Conservation (phyloP, 1,140 invertebrate species). For the Brachionus plicatilis region DNA sequence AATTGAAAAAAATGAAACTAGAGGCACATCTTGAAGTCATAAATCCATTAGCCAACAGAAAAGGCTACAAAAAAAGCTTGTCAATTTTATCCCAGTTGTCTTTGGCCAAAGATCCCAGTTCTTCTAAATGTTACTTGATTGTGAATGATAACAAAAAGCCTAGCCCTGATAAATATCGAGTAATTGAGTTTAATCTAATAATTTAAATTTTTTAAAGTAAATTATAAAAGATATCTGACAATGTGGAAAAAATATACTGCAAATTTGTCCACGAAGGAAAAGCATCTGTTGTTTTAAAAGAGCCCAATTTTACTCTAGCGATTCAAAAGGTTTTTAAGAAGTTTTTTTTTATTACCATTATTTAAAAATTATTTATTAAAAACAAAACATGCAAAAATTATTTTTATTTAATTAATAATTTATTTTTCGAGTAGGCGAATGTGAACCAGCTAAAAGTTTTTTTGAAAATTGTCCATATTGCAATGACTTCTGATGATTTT, state of each 20-base stretch:
- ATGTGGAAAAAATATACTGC: conserved; percentile 34
- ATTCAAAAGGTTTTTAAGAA: conserved; percentile 15
- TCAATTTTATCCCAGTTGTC: conserved; percentile 17
- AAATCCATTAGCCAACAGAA: conserved; percentile 3
- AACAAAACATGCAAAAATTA: not conserved
- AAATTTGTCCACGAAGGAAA: conserved; percentile 36
- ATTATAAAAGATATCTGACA: not conserved
- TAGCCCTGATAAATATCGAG: conserved; percentile 19
- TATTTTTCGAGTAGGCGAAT: conserved; percentile 9
- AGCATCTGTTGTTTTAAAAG: conserved; percentile 25
- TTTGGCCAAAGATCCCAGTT: not conserved
- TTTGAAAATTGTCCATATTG: conserved; percentile 36
- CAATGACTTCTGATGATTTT: not conserved
- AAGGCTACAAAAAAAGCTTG: not conserved
- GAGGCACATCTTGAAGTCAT: conserved; percentile 31
- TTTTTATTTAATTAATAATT: not conserved
- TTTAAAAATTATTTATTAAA: not conserved
- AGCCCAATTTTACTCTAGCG: conserved; percentile 7
- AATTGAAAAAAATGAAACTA: conserved; percentile 14
- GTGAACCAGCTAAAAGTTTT: conserved; percentile 30
- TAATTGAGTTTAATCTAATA: not conserved
- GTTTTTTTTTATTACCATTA: not conserved
- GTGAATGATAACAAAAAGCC: conserved; percentile 21
- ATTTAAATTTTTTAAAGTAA: too few species aligned
- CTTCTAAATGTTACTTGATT: conserved; percentile 4